Percentiles rank a stretch among this genome's conserved stretches.
phyloP scores from a whole-genome alignment of 2,113 vertebrate species.

The Nestor notabilis region DNA sequence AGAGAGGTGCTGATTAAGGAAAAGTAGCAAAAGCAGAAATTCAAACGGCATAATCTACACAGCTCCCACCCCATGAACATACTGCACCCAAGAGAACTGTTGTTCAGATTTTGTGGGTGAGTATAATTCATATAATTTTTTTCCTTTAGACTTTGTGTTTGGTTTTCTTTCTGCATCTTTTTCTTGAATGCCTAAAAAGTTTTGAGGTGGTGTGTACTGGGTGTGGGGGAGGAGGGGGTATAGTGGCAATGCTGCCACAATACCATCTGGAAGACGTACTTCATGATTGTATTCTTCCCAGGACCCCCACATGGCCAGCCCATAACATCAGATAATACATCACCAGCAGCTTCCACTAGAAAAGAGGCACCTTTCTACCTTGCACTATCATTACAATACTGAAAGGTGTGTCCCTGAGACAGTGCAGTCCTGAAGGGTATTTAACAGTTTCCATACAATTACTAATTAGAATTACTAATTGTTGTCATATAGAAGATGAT shows the following conservation, averaged over 20 bases:
- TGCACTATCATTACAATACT: not conserved
- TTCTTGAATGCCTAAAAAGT: not conserved
- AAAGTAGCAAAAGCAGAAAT: not conserved
- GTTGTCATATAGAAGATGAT: not conserved
- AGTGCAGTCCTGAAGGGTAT: not conserved
- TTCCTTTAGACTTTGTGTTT: not conserved
- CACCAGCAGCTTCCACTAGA: not conserved
- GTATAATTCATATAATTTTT: not conserved
- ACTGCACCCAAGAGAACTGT: not conserved
- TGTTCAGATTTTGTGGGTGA: not conserved
- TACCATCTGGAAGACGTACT: not conserved
- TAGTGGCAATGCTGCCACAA: not conserved
- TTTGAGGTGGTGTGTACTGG: not conserved
- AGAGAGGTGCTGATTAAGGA: not conserved
- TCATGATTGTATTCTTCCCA: not conserved
- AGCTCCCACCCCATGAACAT: not conserved
- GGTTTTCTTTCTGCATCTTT: not conserved
- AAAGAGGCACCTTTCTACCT: not conserved
- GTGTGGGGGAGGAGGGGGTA: not conserved
- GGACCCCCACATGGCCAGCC: accelerated
- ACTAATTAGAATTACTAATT: not conserved
- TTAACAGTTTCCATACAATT: not conserved
- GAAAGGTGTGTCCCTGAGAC: not conserved
- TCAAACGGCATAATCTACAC: not conserved
- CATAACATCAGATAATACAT: not conserved